These are phyloP conservation scores for Thyatira batis DNA, from an alignment of 2,888 invertebrate genomes.

Conservation along the genomic window DNA sequence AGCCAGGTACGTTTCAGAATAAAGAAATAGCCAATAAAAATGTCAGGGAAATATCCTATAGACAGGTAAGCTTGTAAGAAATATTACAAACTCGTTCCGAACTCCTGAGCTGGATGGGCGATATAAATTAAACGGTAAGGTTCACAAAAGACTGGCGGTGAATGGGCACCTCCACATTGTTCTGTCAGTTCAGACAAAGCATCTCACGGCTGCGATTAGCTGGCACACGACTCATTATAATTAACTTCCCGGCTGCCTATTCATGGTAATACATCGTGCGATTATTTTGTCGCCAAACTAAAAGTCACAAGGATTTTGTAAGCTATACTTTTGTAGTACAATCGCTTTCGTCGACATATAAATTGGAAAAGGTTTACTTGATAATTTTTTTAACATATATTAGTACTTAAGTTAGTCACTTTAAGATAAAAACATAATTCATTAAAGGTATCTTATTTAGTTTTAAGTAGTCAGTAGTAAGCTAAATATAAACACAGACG, in stretches of 20 bases:
- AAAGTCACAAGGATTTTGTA: no score
- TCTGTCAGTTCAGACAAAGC: slow-evolving; percentile 69
- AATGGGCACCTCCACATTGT: slow-evolving; percentile 61
- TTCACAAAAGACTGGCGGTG: slow-evolving; percentile 53
- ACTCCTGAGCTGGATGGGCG: slow-evolving; percentile 35
- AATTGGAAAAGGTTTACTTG: no score
- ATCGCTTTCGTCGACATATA: no score
- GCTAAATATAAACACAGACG: no score
- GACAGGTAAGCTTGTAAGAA: neutral
- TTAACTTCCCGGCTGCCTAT: slow-evolving; percentile 44
- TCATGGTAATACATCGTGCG: slow-evolving; percentile 11
- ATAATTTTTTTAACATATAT: no score
- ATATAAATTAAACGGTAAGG: slow-evolving; percentile 50
- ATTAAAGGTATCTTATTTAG: no score
- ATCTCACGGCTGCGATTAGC: slow-evolving; percentile 56
- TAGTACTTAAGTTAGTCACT: no score
- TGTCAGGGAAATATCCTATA: neutral
- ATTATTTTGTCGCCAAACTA: neutral
- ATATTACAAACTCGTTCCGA: slow-evolving; percentile 21
- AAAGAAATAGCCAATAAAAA: slow-evolving; percentile 1
- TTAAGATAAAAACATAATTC: no score
- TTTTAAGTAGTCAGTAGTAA: no score
- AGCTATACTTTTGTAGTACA: no score
- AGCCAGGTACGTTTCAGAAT: neutral
- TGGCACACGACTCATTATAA: slow-evolving; percentile 59